A percentile compares a stretch with the other conserved stretches of the same genome.
Conservation (phyloP, 2,888 invertebrate genomes). For the Pyrrhosoma nymphula region DNA sequence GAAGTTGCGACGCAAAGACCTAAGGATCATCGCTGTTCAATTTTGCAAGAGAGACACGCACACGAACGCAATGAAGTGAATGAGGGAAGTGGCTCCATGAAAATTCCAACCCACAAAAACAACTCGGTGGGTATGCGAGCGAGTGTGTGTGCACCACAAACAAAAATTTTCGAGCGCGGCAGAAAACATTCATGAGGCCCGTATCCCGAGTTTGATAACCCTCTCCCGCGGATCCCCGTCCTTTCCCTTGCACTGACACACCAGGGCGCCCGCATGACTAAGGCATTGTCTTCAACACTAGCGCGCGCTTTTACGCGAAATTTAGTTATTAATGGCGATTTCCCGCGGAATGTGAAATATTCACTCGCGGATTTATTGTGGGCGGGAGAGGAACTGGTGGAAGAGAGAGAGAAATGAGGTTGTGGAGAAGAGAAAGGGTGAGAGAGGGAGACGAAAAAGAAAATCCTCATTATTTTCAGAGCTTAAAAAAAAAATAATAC, state of each 20-base stretch:
- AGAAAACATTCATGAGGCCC: not conserved
- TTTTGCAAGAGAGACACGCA: not conserved
- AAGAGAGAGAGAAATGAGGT: not conserved
- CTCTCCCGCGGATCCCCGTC: not conserved
- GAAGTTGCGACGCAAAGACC: not conserved
- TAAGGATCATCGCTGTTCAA: not conserved
- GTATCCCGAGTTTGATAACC: not conserved
- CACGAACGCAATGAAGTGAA: no score
- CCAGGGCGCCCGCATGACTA: not conserved
- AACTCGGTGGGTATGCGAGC: not conserved
- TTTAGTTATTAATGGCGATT: slow-evolving; percentile 2
- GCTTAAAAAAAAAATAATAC: not conserved
- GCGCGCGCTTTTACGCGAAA: not conserved
- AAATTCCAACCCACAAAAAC: not conserved
- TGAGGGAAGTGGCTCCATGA: not conserved
- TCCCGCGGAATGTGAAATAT: not conserved
- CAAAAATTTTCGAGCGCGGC: not conserved
- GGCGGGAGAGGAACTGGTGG: not conserved
- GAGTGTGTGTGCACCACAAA: not conserved
- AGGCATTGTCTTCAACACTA: not conserved
- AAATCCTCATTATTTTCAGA: not conserved
- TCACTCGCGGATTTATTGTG: slow-evolving; percentile 8
- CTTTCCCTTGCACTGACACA: not conserved
- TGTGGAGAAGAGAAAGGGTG: no score
- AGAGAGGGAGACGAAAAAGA: not conserved